A percentile compares a stretch with the other conserved stretches of the same genome.
Conservation (phyloP, 2,113 vertebrate genomes). For the Brienomyrus longianalis region DNA sequence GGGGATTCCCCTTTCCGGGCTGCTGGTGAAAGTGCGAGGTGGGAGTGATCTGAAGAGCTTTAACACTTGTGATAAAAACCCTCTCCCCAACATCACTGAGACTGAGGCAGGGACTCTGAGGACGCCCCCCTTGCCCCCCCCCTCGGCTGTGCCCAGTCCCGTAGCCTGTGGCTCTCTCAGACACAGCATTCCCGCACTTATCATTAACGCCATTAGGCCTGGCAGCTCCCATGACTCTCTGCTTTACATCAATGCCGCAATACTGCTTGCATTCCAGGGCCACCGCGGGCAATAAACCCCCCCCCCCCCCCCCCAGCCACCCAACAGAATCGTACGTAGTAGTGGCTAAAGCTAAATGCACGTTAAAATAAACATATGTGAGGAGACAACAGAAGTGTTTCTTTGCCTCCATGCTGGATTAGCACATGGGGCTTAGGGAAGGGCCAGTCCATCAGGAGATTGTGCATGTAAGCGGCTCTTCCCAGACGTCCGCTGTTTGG, state of each 20-base stretch:
- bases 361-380: background rate
- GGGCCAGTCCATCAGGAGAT: background rate
- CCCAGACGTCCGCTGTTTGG: background rate
- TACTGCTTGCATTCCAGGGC: conserved; percentile 50
- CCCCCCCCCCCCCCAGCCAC: background rate
- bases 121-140: background rate
- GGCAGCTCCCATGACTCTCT: conserved; percentile 58
- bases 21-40: conserved; percentile 34
- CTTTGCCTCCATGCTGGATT: background rate
- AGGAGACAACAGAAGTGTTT: background rate
- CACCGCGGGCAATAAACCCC: conserved; percentile 42
- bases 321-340: background rate
- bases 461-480: background rate
- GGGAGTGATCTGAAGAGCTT: conserved; percentile 44
- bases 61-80: conserved; percentile 47
- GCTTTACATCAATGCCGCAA: conserved; percentile 58
- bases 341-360: background rate
- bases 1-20: conserved; percentile 5
- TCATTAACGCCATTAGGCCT: conserved; percentile 66
- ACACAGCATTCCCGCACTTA: conserved; percentile 67
- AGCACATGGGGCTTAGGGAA: background rate
- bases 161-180: conserved; percentile 60
- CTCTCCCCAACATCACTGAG: background rate
- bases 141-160: conserved; percentile 49
- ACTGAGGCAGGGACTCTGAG: background rate